Base-by-base conservation (phyloP, 2,888 invertebrate genomes). In the Xylocampa areola region DNA sequence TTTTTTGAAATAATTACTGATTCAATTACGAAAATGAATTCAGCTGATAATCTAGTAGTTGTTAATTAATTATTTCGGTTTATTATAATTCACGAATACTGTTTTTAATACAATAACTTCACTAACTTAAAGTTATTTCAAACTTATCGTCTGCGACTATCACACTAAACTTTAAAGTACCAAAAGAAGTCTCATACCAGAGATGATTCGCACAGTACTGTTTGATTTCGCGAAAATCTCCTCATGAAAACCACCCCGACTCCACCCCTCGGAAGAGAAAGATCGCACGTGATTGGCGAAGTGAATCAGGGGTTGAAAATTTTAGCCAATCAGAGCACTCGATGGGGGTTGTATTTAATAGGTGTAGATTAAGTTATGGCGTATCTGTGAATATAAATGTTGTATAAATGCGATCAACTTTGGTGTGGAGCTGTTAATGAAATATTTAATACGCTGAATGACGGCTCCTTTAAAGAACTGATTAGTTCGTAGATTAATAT, bases 341-440 rank as follows among this genome's bases (percentile, higher is more conserved):
- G 61, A 58, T 73, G 76, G 80, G 87, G 87, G 88, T 88, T 88
- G 85, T 82, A 82, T 85, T 90, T 84, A 88, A 89, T 91, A 91
- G 89, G 88, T 92, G 89, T 91, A 91, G 92, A 94, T 94, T 91
- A 86, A 90, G 89, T 92, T 94, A 92, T 91, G 87, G 89, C 85
- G 88, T 82, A 81, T 81, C 80, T 77, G 81, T 82, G 85, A 88
- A 90, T 88, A 89, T 87, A 85, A 84, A 88, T 84, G 85, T 81
- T 83, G 86, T 91, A 87, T 90, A 90, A 90, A 87, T 84, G 84
- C 66, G 82, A 86, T 88, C 85, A 88, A 85, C 79, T 73, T 70
- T 59, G 80, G 81, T 79, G 78, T 75, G 76, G 76, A 79, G 79
- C 80, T 77, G 86, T 86, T 88, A 87, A 89, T 89, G 86, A 89